Conservation (phyloP, 2,797 vertebrate genomes). For the Urophycis tenuis region DNA sequence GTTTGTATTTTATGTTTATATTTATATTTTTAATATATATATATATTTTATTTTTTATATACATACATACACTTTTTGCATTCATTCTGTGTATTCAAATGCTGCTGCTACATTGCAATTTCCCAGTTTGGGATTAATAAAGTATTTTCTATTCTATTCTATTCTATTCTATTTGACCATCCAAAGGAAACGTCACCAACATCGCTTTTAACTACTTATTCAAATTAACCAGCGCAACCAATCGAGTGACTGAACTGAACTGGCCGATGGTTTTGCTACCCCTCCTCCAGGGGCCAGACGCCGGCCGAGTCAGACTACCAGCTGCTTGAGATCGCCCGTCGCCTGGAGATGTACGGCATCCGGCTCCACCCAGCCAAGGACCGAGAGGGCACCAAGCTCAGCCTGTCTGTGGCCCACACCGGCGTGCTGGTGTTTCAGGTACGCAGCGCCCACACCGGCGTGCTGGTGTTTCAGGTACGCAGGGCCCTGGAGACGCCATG, state of each 20-base stretch:
- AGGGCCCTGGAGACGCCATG: no score
- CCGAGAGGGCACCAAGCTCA: conserved; percentile 90
- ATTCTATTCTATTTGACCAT: no score
- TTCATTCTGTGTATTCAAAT: no score
- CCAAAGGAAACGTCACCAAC: neutral
- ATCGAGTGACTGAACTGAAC: neutral
- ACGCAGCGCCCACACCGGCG: conserved; percentile 81
- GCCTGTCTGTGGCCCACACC: conserved; percentile 87
- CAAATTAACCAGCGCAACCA: neutral
- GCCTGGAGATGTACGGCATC: conserved; percentile 92
- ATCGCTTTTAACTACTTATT: neutral
- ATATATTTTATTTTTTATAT: no score
- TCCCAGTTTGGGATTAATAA: no score
- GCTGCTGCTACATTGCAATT: no score
- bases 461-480: conserved; percentile 86
- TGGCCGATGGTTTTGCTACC: neutral
- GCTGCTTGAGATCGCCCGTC: conserved; percentile 87
- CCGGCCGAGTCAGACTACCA: conserved; percentile 95
- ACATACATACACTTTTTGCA: no score
- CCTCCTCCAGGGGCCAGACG: conserved; percentile 80
- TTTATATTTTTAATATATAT: no score
- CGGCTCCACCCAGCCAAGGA: conserved; percentile 92
- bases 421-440: conserved; percentile 98
- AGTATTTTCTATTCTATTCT: no score
- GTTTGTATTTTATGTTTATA: no score